phyloP scores from a whole-genome alignment of 2,113 vertebrate genomes.

The Vidua chalybeata region DNA sequence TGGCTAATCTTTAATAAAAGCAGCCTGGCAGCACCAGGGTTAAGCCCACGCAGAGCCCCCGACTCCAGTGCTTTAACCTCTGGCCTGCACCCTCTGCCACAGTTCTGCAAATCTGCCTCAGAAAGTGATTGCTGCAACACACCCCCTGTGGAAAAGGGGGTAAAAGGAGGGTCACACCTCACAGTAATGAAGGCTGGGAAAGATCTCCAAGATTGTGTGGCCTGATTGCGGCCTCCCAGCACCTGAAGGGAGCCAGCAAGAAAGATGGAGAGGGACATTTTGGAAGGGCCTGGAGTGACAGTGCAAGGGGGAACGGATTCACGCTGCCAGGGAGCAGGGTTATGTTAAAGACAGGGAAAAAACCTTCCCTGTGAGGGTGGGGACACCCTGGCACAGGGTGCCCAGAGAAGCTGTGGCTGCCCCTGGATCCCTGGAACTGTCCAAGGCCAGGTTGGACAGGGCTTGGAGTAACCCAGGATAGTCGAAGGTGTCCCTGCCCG shows the following conservation, averaged over 20 bases:
- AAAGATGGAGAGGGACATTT: not conserved
- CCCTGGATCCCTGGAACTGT: not conserved
- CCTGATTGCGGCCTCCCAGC: fast-evolving
- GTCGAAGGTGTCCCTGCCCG: no score
- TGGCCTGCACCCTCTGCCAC: not conserved
- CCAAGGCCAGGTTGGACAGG: not conserved
- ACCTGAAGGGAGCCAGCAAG: no score
- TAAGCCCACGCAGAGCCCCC: not conserved
- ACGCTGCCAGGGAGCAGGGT: not conserved
- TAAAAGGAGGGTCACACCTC: not conserved
- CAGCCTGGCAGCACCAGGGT: not conserved
- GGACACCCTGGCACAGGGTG: fast-evolving
- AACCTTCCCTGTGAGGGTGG: no score
- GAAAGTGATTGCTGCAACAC: not conserved
- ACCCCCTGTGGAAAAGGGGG: fast-evolving
- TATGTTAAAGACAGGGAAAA: no score
- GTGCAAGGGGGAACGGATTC: not conserved
- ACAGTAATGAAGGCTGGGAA: fast-evolving
- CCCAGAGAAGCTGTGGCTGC: not conserved
- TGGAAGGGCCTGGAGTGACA: not conserved
- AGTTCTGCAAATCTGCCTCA: not conserved
- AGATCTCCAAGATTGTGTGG: fast-evolving
- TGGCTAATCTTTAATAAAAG: not conserved
- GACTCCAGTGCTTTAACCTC: not conserved
- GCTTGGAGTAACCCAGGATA: fast-evolving